These are phyloP conservation scores for Lepisosteus osseus DNA, from an alignment of 2,113 vertebrate species.

Conservation along the genomic window DNA sequence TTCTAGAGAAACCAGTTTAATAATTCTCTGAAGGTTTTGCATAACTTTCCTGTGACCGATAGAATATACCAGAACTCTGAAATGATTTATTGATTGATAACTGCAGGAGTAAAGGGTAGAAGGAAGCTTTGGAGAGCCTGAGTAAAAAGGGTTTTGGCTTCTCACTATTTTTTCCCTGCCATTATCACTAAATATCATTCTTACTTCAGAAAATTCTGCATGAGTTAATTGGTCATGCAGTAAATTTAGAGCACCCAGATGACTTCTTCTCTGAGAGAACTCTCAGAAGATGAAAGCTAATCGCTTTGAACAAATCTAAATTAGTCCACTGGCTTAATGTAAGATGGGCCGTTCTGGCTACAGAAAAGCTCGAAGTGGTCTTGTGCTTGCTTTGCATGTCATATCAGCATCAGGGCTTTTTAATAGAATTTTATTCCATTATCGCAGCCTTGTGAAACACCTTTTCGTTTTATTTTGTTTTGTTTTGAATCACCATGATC, in stretches of 20 bases:
- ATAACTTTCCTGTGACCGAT: not conserved
- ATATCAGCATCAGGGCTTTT: not conserved
- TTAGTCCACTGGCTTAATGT: constrained; percentile 27
- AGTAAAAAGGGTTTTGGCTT: constrained; percentile 16
- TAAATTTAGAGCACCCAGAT: constrained; percentile 40
- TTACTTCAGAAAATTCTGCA: constrained; percentile 33
- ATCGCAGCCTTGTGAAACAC: no score
- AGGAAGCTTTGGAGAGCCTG: constrained; percentile 24
- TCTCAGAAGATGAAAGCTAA: constrained; percentile 40
- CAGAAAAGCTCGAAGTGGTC: constrained; percentile 4
- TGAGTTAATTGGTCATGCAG: constrained; percentile 39
- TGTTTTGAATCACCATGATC: no score
- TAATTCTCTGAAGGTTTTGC: constrained; percentile 7
- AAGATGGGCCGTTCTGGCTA: constrained; percentile 15
- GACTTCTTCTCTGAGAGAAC: constrained; percentile 26
- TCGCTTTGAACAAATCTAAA: constrained; percentile 39
- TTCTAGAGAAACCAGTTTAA: not conserved
- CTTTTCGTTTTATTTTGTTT: no score
- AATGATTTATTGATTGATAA: constrained; percentile 32
- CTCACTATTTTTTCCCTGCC: constrained; percentile 38
- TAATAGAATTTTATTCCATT: not conserved
- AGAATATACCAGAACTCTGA: constrained; percentile 16
- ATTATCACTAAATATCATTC: constrained; percentile 37
- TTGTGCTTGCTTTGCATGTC: not conserved
- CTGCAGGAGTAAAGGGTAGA: constrained; percentile 24